Conservation (phyloP, 2,888 invertebrate species). For the Lumbricus terrestris region DNA sequence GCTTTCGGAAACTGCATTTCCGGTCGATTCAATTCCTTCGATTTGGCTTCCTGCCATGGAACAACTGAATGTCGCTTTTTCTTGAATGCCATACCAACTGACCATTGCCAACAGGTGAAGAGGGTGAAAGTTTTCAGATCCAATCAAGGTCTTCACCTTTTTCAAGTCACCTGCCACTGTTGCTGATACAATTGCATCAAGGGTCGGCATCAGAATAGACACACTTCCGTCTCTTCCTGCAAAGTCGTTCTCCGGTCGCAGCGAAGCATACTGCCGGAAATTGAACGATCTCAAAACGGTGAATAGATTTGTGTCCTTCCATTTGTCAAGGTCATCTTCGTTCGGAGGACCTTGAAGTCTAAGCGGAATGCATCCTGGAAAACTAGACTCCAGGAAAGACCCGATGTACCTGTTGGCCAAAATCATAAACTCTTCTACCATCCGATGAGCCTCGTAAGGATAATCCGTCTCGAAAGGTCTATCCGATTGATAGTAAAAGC, state of each 20-base stretch:
- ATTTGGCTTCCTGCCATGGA: constrained; percentile 23
- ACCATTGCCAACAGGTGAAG: constrained; percentile 45
- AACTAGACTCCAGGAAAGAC: constrained; percentile 41
- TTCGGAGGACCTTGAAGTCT: constrained; percentile 43
- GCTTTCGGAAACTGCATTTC: background rate
- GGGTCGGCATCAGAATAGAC: constrained; percentile 27
- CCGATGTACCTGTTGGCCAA: constrained; percentile 48
- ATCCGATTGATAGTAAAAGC: constrained; percentile 3
- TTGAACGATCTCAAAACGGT: constrained; percentile 20
- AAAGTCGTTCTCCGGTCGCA: background rate
- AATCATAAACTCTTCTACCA: constrained; percentile 52
- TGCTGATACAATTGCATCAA: constrained; percentile 42
- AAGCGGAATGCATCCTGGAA: constrained; percentile 45
- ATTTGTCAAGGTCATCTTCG: constrained; percentile 26
- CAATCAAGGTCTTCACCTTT: constrained; percentile 43
- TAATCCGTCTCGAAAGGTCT: constrained; percentile 9
- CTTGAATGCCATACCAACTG: constrained; percentile 43
- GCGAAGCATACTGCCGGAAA: constrained; percentile 17
- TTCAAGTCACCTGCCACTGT: constrained; percentile 39
- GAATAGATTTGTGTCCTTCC: constrained; percentile 5
- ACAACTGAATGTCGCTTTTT: constrained; percentile 41
- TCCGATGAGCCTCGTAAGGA: constrained; percentile 42
- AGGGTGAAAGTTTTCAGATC: constrained; percentile 47
- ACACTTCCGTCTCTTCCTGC: background rate
- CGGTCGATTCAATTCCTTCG: background rate